Evolutionary conservation across 2,888 invertebrate genomes (phyloP).

Genomic region (Cheilosia pagana): DNA sequence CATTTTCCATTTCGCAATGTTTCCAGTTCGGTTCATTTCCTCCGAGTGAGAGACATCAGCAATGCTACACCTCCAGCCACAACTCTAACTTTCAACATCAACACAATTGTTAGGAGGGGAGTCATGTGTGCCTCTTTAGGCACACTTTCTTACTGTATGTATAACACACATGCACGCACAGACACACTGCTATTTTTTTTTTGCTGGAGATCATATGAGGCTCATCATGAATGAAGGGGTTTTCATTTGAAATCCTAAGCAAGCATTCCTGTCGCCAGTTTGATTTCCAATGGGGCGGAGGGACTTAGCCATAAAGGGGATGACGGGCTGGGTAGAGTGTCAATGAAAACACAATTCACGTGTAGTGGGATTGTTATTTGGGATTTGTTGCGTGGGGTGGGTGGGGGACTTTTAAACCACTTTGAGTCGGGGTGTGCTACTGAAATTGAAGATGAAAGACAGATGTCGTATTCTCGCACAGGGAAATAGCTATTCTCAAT

Average conservation of each 20-base stretch:
- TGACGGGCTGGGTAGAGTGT: background rate
- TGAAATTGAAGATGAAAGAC: constrained; percentile 58
- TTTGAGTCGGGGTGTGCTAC: background rate
- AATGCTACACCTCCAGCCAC: background rate
- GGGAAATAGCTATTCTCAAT: constrained; percentile 25
- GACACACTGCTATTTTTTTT: constrained; percentile 1
- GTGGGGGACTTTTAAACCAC: too few relatives aligned
- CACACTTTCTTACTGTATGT: constrained; percentile 3
- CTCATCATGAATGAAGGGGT: constrained; percentile 32
- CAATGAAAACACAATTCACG: constrained; percentile 58
- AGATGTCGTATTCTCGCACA: constrained; percentile 30
- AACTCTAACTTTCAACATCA: constrained; percentile 24
- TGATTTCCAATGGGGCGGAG: constrained; percentile 44
- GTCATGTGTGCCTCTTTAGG: constrained; percentile 4
- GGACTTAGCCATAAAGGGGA: background rate
- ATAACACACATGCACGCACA: background rate
- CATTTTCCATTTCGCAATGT: constrained; percentile 32
- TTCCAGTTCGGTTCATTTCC: constrained; percentile 37
- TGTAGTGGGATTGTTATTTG: constrained; percentile 39
- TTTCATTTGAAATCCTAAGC: constrained; percentile 54
- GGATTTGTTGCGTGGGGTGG: constrained; percentile 18
- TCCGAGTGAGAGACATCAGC: constrained; percentile 8
- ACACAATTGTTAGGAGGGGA: constrained; percentile 11
- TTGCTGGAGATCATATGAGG: constrained; percentile 6
- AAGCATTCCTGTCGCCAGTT: constrained; percentile 59